phyloP scores from a whole-genome alignment of 1,140 invertebrate genomes.

The Drosophila bocqueti region DNA sequence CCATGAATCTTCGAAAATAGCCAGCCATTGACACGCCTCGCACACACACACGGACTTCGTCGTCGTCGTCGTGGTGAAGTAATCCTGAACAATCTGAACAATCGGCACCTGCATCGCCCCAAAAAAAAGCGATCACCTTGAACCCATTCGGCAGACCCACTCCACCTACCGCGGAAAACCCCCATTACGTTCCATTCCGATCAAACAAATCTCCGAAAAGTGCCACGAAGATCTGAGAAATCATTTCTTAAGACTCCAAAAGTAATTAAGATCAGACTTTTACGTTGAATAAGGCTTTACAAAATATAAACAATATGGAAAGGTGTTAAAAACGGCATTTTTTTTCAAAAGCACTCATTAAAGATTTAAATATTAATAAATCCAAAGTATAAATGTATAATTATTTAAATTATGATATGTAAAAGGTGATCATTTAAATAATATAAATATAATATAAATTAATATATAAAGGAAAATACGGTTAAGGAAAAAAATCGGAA shows the following conservation, averaged over 20 bases:
- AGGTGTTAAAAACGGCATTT: neutral
- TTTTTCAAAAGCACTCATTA: neutral
- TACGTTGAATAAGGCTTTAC: neutral
- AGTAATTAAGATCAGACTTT: neutral
- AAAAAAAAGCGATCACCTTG: slow-evolving; percentile 32
- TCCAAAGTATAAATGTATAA: too few species aligned
- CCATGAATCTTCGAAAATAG: slow-evolving; percentile 79
- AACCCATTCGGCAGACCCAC: slow-evolving; percentile 35
- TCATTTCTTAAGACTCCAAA: neutral
- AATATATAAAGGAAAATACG: neutral
- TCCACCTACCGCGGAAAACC: slow-evolving; percentile 15
- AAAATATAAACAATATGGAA: neutral
- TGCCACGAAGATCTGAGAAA: neutral
- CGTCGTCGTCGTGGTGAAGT: slow-evolving; percentile 37
- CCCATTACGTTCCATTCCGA: slow-evolving; percentile 1
- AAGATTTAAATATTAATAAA: neutral
- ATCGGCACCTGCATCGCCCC: slow-evolving; percentile 15
- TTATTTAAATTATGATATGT: neutral
- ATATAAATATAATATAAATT: neutral
- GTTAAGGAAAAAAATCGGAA: too few species aligned
- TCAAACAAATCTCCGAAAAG: neutral
- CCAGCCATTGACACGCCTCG: slow-evolving; percentile 71
- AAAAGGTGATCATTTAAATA: neutral
- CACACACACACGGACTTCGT: slow-evolving; percentile 9
- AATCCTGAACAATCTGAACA: slow-evolving; percentile 34